Percentiles rank a stretch among this genome's conserved stretches.
Conservation (phyloP, 2,797 vertebrate species). For the Setipinna tenuifilis region DNA sequence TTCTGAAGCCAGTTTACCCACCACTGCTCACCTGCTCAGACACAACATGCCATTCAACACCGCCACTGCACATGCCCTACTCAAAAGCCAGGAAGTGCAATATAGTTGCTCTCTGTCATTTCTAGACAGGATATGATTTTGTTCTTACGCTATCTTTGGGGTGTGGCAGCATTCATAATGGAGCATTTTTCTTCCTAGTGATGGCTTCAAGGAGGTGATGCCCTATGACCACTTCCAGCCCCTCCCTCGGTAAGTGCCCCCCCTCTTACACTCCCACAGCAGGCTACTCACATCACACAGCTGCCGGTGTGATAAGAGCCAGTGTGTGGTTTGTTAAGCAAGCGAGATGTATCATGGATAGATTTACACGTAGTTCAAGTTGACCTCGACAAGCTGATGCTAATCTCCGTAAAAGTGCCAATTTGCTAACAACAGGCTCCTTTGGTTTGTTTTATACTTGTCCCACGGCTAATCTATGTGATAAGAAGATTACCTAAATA, state of each 20-base stretch:
- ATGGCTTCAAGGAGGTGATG: slow-evolving; percentile 96
- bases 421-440: slow-evolving; percentile 11
- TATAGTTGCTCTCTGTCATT: not conserved
- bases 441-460: not conserved
- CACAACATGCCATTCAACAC: too few species aligned
- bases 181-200: slow-evolving; percentile 74
- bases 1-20: too few species aligned
- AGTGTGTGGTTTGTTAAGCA: not conserved
- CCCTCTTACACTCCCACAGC: too few species aligned
- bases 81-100: not conserved
- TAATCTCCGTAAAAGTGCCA: slow-evolving; percentile 8
- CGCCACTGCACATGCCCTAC: too few species aligned
- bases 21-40: too few species aligned
- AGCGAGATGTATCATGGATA: not conserved
- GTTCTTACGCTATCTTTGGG: not conserved
- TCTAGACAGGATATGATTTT: not conserved
- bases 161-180: slow-evolving; percentile 17
- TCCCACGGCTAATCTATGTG: not conserved
- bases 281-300: not conserved
- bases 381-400: not conserved
- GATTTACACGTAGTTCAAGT: not conserved
- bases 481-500: slow-evolving; percentile 20
- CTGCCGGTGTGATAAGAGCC: not conserved
- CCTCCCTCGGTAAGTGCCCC: slow-evolving; percentile 86
- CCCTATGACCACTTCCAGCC: slow-evolving; percentile 95